These are phyloP conservation scores for Pristiophorus japonicus DNA, from an alignment of 2,113 vertebrate species.

Conservation along the genomic window DNA sequence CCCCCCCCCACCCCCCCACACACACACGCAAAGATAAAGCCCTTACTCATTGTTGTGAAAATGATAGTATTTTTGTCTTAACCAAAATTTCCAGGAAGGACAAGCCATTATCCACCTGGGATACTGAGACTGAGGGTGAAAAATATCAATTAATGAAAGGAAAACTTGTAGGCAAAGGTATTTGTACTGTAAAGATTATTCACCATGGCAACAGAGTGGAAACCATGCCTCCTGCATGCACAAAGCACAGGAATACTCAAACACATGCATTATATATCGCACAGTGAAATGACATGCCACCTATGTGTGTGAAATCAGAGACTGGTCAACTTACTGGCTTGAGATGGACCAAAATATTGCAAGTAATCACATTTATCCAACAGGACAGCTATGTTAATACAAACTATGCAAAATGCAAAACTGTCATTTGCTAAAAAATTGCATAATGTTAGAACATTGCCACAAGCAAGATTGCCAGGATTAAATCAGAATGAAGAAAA, in stretches of 20 bases:
- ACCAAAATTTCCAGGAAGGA: not conserved
- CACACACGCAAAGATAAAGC: not conserved
- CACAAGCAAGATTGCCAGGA: not conserved
- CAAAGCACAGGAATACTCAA: not conserved
- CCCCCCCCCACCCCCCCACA: no score
- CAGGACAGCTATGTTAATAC: not conserved
- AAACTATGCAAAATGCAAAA: not conserved
- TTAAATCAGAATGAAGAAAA: not conserved
- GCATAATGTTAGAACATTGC: not conserved
- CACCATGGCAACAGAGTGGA: not conserved
- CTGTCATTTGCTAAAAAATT: not conserved
- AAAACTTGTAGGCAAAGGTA: not conserved
- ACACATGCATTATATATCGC: not conserved
- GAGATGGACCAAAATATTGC: not conserved
- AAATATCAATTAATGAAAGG: not conserved
- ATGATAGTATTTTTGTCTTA: not conserved
- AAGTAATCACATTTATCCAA: not conserved
- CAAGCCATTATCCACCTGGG: not conserved
- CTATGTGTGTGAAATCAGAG: not conserved
- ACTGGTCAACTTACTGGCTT: not conserved
- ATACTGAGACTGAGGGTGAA: conserved; percentile 4
- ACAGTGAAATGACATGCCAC: not conserved
- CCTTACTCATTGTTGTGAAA: not conserved
- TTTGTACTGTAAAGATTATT: not conserved
- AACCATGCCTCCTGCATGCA: not conserved